Conservation (phyloP, 2,888 invertebrate species). For the Meghimatium bilineatum region DNA sequence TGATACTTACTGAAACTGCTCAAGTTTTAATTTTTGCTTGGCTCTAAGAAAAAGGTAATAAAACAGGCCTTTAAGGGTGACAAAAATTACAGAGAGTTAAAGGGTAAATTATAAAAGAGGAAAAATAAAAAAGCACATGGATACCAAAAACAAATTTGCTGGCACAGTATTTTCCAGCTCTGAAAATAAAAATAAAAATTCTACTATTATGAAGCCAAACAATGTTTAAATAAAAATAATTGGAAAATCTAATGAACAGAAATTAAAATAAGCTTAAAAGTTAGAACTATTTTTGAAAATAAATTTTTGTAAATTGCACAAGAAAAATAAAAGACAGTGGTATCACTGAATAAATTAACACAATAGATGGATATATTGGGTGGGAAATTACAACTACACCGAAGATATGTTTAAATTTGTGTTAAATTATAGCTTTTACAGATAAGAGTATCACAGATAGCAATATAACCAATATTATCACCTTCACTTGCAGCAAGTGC, state of each 20-base stretch:
- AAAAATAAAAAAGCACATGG: slow-evolving; percentile 15
- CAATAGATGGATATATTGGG: not conserved
- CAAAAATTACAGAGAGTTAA: not conserved
- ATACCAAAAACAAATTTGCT: not conserved
- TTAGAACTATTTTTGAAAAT: not conserved
- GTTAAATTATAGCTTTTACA: too few species aligned
- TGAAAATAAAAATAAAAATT: not conserved
- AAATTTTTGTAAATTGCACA: too few species aligned
- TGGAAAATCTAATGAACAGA: not conserved
- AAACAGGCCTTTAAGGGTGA: slow-evolving; percentile 20
- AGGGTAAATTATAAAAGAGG: not conserved
- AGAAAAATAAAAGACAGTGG: not conserved
- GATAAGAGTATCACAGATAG: not conserved
- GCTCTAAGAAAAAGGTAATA: slow-evolving; percentile 34
- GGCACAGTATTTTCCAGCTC: not conserved
- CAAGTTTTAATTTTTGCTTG: slow-evolving; percentile 45
- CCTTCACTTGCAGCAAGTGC: not conserved
- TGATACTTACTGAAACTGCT: slow-evolving; percentile 37
- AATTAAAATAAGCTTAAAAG: not conserved
- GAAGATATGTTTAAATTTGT: not conserved
- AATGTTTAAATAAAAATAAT: not conserved
- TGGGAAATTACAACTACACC: not conserved
- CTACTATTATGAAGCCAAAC: not conserved
- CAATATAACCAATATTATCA: not conserved
- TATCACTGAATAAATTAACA: not conserved